phyloP scores from a whole-genome alignment of 2,888 invertebrate species.

The Nebria brevicollis region DNA sequence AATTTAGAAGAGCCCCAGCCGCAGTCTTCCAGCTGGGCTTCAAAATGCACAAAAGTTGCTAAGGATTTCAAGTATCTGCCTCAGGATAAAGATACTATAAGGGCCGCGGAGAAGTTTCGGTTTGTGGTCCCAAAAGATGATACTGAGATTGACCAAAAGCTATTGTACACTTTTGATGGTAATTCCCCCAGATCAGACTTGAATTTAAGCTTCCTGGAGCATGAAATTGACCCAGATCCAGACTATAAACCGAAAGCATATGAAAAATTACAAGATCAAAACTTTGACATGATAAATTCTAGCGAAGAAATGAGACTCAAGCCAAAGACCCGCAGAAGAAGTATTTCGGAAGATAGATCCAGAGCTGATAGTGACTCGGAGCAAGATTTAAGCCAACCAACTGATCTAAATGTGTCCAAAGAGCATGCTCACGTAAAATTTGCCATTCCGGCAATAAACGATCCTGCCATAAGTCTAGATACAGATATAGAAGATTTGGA shows the following conservation, averaged over 20 bases:
- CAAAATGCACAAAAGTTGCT: not conserved
- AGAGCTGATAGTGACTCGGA: not conserved
- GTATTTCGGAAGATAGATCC: not conserved
- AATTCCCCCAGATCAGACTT: not conserved
- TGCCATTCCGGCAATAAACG: not conserved
- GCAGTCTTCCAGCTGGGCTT: not conserved
- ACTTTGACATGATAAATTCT: not conserved
- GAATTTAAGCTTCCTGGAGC: not conserved
- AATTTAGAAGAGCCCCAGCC: not conserved
- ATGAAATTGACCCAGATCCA: not conserved
- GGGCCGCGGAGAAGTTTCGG: not conserved
- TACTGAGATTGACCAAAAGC: not conserved
- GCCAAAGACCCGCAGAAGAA: not conserved
- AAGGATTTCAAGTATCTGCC: not conserved
- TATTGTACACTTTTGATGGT: not conserved
- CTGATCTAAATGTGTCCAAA: not conserved
- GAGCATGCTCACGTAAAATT: not conserved
- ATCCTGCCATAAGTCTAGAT: not conserved
- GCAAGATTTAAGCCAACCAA: not conserved
- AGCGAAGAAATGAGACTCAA: not conserved
- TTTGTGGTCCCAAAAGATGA: not conserved
- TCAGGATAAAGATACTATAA: not conserved
- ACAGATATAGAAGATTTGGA: no score
- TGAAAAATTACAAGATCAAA: not conserved
- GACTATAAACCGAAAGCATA: not conserved